phyloP scores from a whole-genome alignment of 2,797 vertebrate species.

The Delichon dasypus region DNA sequence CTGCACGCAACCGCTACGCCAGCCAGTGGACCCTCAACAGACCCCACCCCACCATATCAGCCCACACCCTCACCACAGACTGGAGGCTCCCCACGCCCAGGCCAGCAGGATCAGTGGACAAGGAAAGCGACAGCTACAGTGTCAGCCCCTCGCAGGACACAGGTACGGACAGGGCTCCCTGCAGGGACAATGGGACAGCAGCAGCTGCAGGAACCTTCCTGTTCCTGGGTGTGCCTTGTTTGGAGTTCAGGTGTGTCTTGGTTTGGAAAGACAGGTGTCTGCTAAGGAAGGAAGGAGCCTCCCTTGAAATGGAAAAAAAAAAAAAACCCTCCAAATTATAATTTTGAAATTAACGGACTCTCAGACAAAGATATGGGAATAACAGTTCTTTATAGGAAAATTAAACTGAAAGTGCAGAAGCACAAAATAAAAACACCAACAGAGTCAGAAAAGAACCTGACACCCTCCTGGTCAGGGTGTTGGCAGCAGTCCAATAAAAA shows the following conservation, averaged over 20 bases:
- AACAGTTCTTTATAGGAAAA: neutral
- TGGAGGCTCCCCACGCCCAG: slow-evolving; percentile 96
- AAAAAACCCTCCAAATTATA: neutral
- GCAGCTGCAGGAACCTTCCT: neutral
- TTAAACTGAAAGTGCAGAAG: neutral
- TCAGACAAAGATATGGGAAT: neutral
- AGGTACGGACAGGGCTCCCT: slow-evolving; percentile 72
- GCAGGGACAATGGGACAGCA: neutral
- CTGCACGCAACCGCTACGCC: slow-evolving; percentile 92
- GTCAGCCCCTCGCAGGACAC: slow-evolving; percentile 99
- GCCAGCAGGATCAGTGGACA: slow-evolving; percentile 93
- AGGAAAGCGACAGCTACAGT: slow-evolving; percentile 98
- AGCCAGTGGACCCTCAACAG: slow-evolving; percentile 99
- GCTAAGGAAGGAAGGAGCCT: neutral
- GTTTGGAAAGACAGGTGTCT: neutral
- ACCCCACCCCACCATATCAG: slow-evolving; percentile 94
- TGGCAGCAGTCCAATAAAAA: neutral
- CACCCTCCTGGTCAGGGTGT: neutral
- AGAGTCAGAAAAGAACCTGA: neutral
- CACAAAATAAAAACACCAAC: neutral
- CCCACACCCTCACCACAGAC: slow-evolving; percentile 96
- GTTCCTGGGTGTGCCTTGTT: neutral
- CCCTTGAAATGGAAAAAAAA: neutral
- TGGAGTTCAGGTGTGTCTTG: neutral
- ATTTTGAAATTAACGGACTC: neutral